Base-by-base conservation (phyloP, 1,140 invertebrate genomes). In the Gonatopus flavifemur region DNA sequence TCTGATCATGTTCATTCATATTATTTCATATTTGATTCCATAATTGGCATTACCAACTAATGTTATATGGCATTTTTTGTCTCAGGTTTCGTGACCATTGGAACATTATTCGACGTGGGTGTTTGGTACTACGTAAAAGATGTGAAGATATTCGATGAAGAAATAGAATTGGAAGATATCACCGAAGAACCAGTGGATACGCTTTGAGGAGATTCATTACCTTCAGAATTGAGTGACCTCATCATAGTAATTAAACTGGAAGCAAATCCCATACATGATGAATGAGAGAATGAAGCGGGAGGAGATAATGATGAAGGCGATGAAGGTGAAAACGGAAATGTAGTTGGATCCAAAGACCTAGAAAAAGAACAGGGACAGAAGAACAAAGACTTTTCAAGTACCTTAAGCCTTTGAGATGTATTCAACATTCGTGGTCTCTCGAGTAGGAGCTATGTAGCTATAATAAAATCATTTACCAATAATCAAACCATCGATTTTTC, bases 121-220 rank as follows among this genome's bases (percentile, higher is more conserved):
- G 84, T 88, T 0, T 87, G 85, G 84, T 86, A 83, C 68, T 85
- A 81, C 55, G 83, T 85, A 0, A 87, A 86, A 68, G 81, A 86
- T 53, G 74, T 88, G 4, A 84, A 87, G 69, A 85, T 88, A 58
- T 88, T 87, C 64, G 84, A 87, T 56, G 85, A 87, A 58, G 84
- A 85, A 55, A 71, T 80, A 13, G 79, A 83, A 60, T 52, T 80
- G 12, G 69, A 80, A 49, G 63, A 80, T 31, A 80, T 82, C 30
- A 57, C 72, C 0, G 70, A 78, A 43, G 74, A 78, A 10, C 65
- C 64, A 19, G 65, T 59, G 7, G 70, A 77, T 45, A 69, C 66
- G 4, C 57, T 69, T 48, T 72, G 56, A 71, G 52, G 33, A 32
- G 24, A 42, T 10, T 51, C 39, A 7, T 54, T 40, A 36, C 53